Base-by-base conservation (phyloP, 2,888 invertebrate genomes). In the Lymantria dispar region DNA sequence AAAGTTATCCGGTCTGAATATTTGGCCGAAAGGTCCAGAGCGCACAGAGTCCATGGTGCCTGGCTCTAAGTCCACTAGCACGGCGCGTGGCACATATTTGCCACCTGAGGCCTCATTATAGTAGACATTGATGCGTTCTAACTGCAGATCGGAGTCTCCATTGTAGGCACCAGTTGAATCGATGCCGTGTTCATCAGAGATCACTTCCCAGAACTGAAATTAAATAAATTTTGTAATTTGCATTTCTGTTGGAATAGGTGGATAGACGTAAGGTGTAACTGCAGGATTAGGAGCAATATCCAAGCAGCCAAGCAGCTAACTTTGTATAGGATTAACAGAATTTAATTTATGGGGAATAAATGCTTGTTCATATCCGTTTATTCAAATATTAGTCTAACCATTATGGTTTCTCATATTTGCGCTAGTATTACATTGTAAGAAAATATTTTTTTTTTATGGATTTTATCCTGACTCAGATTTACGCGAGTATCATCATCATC, bases 131-230 rank as follows among this genome's bases (percentile, higher is more conserved):
- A 96, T 94, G 51, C 95, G 88, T 81, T 96, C 95, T 41, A 95
- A 78, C 75, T 96, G 95, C 1, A 95, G 87, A 58, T 95, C 94
- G 0, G 93, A 93, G 74, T 95, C 94, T 5, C 95, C 95, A 58
- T 90, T 81, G 76, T 93, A 95, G 47, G 65, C 60, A 1, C 88
- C 87, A 2, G 65, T 57, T 0, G 94, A 93, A 70, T 94, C 94
- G 64, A 95, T 94, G 22, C 95, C 95, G 73, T 95, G 95, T 68
- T 95, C 95, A 70, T 95, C 95, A 8, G 95, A 95, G 70, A 96
- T 96, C 38, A 96, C 95, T 78, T 96, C 96, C 96, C 95, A 96
- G 79, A 95, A 95, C 95, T 95, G 82, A 45, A 85, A 85, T 59
- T 36, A 53, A 47, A 36, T 47, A 44, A 3, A 22, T 3, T 3